These are phyloP conservation scores for Lasioglossum morio DNA, from an alignment of 2,888 invertebrate species.

Conservation along the genomic window DNA sequence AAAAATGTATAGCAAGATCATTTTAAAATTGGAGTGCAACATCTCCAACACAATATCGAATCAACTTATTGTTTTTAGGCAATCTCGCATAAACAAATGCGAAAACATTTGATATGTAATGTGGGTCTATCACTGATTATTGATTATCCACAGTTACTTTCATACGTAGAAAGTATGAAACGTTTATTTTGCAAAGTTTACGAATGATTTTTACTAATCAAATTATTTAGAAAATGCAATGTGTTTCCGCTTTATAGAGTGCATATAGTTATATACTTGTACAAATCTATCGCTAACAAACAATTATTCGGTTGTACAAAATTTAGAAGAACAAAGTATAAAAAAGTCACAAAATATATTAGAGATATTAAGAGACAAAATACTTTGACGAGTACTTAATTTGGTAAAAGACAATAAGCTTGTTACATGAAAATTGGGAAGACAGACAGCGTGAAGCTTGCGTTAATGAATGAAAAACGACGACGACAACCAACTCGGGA, in stretches of 20 bases:
- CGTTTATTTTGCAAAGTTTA: background rate
- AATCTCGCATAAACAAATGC: background rate
- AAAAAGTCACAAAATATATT: background rate
- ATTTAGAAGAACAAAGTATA: background rate
- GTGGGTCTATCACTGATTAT: background rate
- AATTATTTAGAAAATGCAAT: background rate
- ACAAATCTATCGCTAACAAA: background rate
- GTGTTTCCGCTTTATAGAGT: background rate
- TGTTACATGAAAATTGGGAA: background rate
- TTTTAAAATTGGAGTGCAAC: background rate
- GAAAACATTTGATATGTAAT: background rate
- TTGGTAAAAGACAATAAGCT: background rate
- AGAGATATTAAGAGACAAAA: background rate
- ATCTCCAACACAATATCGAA: background rate
- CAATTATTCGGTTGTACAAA: background rate
- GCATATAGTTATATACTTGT: background rate
- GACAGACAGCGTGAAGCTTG: background rate
- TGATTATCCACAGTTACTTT: too few species aligned
- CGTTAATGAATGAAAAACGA: background rate
- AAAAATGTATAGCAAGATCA: too few species aligned
- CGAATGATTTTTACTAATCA: background rate
- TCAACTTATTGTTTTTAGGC: background rate
- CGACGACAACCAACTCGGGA: background rate
- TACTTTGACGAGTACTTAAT: background rate
- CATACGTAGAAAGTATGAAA: background rate